Conservation (phyloP, 2,797 vertebrate genomes). For the Crypturellus tataupa region DNA sequence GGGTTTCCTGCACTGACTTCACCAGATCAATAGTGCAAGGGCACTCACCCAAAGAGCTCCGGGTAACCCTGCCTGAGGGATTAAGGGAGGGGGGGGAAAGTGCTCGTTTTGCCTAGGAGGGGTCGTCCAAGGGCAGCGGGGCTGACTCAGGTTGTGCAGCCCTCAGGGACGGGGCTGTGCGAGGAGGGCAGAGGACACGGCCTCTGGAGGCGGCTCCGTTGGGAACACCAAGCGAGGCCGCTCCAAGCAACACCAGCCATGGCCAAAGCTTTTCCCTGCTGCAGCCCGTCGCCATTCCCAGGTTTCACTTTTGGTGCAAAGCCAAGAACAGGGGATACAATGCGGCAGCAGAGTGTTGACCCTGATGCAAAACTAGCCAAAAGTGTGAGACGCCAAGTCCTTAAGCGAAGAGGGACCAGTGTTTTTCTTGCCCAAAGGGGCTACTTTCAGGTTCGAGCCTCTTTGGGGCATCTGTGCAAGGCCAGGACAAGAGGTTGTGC, state of each 20-base stretch:
- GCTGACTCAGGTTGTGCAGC: slow-evolving; percentile 16
- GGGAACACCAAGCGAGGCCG: no score
- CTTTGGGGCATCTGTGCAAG: not conserved
- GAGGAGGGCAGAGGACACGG: no score
- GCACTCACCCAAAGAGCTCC: not conserved
- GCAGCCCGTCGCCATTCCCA: not conserved
- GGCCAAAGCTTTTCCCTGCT: no score
- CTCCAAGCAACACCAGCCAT: no score
- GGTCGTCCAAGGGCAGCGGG: slow-evolving; percentile 1
- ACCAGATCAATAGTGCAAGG: not conserved
- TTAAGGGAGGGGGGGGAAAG: not conserved
- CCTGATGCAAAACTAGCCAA: not conserved
- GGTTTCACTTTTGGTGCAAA: not conserved
- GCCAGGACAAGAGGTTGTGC: not conserved
- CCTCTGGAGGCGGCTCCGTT: no score
- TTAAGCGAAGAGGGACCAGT: not conserved
- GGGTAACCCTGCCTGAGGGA: slow-evolving; percentile 10
- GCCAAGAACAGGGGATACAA: not conserved
- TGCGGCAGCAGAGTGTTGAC: not conserved
- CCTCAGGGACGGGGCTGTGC: no score
- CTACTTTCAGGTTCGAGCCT: not conserved
- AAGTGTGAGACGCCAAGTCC: not conserved
- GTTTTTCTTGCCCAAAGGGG: not conserved
- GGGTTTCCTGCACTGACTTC: not conserved
- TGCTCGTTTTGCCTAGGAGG: slow-evolving; percentile 22